Conservation (phyloP, 2,888 invertebrate species). For the Pandemis cinnamomeana region DNA sequence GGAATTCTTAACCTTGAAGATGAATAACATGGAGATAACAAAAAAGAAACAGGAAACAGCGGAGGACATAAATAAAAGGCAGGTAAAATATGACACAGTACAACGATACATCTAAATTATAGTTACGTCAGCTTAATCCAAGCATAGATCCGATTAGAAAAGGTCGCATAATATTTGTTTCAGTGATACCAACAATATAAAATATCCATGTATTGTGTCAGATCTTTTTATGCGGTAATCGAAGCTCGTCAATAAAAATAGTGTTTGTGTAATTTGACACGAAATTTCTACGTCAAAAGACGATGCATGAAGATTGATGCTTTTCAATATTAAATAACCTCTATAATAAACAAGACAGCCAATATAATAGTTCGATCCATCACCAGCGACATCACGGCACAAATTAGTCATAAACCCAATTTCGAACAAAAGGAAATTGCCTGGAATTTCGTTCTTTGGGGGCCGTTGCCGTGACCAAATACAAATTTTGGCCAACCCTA, state of each 20-base stretch:
- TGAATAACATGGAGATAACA: too few relatives aligned
- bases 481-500: conserved; percentile 12
- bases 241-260: not conserved
- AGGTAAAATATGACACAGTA: too few relatives aligned
- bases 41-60: too few relatives aligned
- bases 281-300: conserved; percentile 8
- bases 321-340: conserved; percentile 30
- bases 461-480: conserved; percentile 18
- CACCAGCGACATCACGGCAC: conserved; percentile 19
- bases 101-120: too few relatives aligned
- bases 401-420: conserved; percentile 31
- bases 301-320: conserved; percentile 38
- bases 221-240: not conserved
- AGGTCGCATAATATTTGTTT: too few relatives aligned
- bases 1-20: too few relatives aligned
- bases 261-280: not conserved
- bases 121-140: too few relatives aligned
- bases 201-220: too few relatives aligned
- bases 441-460: conserved; percentile 1
- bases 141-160: too few relatives aligned
- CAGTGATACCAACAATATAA: too few relatives aligned
- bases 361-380: conserved; percentile 37
- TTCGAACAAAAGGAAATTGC: conserved; percentile 6
- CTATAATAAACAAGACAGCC: conserved; percentile 12
- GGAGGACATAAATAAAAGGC: too few relatives aligned